Conservation (phyloP, 2,113 vertebrate genomes). For the Dissostichus mawsoni region DNA sequence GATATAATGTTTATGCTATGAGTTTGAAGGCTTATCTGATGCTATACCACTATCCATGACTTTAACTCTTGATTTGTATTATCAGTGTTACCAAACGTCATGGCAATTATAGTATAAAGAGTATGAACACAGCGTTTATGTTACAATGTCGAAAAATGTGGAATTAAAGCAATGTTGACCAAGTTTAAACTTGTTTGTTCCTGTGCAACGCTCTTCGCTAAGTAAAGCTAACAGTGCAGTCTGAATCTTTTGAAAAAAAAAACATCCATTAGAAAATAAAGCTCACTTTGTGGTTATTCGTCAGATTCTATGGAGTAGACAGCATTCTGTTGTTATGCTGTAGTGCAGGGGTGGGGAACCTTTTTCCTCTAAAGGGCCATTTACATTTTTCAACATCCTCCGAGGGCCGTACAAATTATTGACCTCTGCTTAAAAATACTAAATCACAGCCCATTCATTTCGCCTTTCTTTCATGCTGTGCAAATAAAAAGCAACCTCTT, state of each 20-base stretch:
- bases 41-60: no score
- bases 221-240: constrained; percentile 2
- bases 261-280: constrained; percentile 54
- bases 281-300: constrained; percentile 44
- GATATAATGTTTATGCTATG: neutral
- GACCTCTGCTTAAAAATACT: no score
- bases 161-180: no score
- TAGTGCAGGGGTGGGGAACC: neutral
- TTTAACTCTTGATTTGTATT: no score
- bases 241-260: constrained; percentile 2
- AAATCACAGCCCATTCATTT: no score
- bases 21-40: neutral
- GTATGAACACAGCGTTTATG: no score
- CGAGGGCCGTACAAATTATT: no score
- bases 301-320: constrained; percentile 45
- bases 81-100: neutral
- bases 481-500: no score
- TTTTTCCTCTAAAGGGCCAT: no score
- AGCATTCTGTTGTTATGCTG: constrained; percentile 27
- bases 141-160: no score
- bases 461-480: no score
- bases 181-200: neutral
- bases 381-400: no score
- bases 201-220: neutral
- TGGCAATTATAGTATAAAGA: neutral